A percentile compares a stretch with the other conserved stretches of the same genome.
Conservation (phyloP, 2,113 vertebrate species). For the Calyptommatus sinebrachiatus region DNA sequence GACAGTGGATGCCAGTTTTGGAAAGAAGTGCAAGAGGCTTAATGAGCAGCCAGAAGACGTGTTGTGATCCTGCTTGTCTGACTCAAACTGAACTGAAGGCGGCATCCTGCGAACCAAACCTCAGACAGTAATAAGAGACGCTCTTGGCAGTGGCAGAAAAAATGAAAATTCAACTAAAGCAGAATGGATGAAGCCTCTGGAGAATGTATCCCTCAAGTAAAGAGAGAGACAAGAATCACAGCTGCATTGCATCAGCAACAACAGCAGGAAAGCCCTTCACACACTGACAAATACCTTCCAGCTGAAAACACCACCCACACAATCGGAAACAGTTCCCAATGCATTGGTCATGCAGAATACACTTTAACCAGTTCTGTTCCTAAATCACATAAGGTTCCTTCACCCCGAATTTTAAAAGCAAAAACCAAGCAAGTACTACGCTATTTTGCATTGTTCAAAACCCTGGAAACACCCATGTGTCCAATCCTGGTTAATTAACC, state of each 20-base stretch:
- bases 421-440: not conserved
- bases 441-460: not conserved
- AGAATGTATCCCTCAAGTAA: constrained; percentile 55
- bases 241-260: constrained; percentile 59
- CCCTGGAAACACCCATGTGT: not conserved
- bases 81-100: constrained; percentile 36
- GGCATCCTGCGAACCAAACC: not conserved
- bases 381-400: not conserved
- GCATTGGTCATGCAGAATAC: constrained; percentile 33
- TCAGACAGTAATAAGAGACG: constrained; percentile 51
- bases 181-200: constrained; percentile 44
- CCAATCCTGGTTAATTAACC: not conserved
- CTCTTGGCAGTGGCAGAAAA: not conserved
- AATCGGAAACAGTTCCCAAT: constrained; percentile 44
- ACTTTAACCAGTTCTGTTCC: constrained; percentile 22
- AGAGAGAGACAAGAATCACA: constrained; percentile 48
- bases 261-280: constrained; percentile 44
- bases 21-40: constrained; percentile 33
- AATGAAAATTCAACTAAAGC: constrained; percentile 18
- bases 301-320: constrained; percentile 64
- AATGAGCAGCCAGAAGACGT: constrained; percentile 15
- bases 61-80: constrained; percentile 13
- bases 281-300: constrained; percentile 62
- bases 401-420: not conserved
- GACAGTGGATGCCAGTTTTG: not conserved